Evolutionary conservation across 2,888 invertebrate species (phyloP), one percentile per base, ranked within the genome.

Genomic region (Leucozona laternaria): DNA sequence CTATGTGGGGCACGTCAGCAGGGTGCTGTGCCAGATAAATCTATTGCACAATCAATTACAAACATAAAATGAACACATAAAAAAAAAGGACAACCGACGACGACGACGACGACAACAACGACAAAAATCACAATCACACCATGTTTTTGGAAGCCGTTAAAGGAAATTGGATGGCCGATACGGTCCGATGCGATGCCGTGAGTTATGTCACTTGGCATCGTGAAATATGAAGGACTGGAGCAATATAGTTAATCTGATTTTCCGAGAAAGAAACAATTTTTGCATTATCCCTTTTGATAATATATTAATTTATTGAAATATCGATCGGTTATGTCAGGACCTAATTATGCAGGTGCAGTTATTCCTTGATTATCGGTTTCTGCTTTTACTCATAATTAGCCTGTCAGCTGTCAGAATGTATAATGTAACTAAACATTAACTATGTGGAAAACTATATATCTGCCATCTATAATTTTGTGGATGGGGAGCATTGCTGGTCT

Each of bases 21-120:
- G 50, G 37, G 37, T 68, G 37, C 17, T 68, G 68, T 53, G 68
- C 68, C 53, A 53, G 68, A 68, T 68, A 68, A 68, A 68, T 68
- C 68, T 68, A 53, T 68, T 68, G 50, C 50, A 68, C 68, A 68
- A 68, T 68, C 68, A 68, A 68, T 68, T 68, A 68, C 53, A 50
- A 50, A 50, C 7, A 31, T 2, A 68, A 43, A 20, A 50, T 34
- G 13, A 28, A 31, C 31, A 31, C 1, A 1, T 1, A 6, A 31
- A 10, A 64, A 25, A 34, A 31, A 45, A 40, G 22, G 17, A 40
- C 37, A 37, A 40, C 22, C 15, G 22, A 48, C 13, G 7, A 62
- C 7, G 22, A 7, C 22, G 4, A 17, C n/a, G 7, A 48, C 15
- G 22, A 50, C 34, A 2, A 15, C n/a, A n/a, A 68, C n/a, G 15